Evolutionary conservation across 2,113 vertebrate species (phyloP).

Genomic region (Pungitius pungitius): DNA sequence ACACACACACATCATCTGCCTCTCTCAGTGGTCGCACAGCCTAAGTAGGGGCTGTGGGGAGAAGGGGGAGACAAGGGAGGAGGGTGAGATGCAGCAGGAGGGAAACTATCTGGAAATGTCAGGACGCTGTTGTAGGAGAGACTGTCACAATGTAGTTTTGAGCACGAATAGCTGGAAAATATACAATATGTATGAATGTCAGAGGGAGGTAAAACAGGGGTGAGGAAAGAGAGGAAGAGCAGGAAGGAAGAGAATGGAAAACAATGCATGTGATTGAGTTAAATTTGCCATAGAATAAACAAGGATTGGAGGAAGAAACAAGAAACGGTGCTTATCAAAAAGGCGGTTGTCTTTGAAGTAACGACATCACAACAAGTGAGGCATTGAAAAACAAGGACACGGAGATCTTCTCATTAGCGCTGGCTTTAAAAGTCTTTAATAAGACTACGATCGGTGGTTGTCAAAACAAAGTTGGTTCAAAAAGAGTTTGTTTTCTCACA

Average conservation of each 20-base stretch:
- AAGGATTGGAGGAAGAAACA: neutral
- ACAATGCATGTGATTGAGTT: neutral
- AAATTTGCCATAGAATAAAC: neutral
- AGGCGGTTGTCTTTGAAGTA: conserved; percentile 3
- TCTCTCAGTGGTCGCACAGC: conserved; percentile 25
- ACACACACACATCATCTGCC: conserved; percentile 36
- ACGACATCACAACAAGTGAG: neutral
- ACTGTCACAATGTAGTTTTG: conserved; percentile 27
- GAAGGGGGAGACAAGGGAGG: neutral
- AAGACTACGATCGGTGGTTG: conserved; percentile 14
- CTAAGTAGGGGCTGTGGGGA: conserved; percentile 19
- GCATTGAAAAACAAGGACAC: neutral
- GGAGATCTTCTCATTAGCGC: conserved; percentile 9
- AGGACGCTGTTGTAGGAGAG: conserved; percentile 38
- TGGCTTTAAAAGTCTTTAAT: conserved; percentile 10
- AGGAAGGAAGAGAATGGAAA: conserved; percentile 17
- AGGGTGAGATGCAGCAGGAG: conserved; percentile 27
- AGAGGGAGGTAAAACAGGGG: conserved; percentile 33
- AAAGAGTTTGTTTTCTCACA: neutral
- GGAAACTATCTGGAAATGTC: conserved; percentile 66
- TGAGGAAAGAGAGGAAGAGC: conserved; percentile 7
- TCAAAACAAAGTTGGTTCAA: conserved; percentile 19
- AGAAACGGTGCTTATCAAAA: neutral
- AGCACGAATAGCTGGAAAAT: conserved; percentile 34
- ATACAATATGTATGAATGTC: conserved; percentile 58